Evolutionary conservation across 2,797 vertebrate species (phyloP), one percentile per base, ranked within the genome.

Genomic region (Aplochiton taeniatus): DNA sequence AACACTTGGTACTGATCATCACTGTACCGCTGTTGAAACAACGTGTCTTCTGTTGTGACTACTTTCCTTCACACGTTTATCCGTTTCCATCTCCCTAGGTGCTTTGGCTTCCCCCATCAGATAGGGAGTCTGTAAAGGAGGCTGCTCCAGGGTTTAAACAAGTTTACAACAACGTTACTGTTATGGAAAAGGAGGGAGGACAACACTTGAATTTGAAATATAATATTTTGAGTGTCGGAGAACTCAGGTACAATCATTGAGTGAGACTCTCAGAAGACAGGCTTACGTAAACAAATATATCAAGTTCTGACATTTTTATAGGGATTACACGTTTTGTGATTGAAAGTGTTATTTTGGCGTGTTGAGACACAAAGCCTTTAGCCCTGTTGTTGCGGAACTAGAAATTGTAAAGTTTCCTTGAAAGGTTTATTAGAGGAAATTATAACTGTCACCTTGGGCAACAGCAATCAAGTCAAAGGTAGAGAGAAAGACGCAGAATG

Each of bases 171-270:
- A 83, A 80, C 4, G 63, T 66, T 58, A 11, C 0, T 0, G 68
- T 82, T 19, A 90, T 92, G 68, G 5, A 61, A 4, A 45, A 65
- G 0, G 49, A 87, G 9, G 66, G 73, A 0, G 87, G 84, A 7
- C 69, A 76, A 8, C 81, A 66, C 13, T 78, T 98, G 63, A 99
- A 99, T 75, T 58, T 95, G 59, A 92, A 92, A 20, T 97, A 97
- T 83, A 95, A 79, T 79, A 58, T 77, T 0, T 69, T 96, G 62
- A 89, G 68, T 50, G 61, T 83, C 4, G 45, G 83, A 51, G 19
- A 93, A 60, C 94, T 99, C 78, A 91, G 92, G 97, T 98, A 82
- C 75, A 75, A 70, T 42, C 52, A 4, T 9, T 59, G 4, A 4
- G 9, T 58, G 31, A 16, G 42, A 16, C 31, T 45, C 19, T 42